Conservation (phyloP, 2,797 vertebrate species). For the Spheniscus humboldti region DNA sequence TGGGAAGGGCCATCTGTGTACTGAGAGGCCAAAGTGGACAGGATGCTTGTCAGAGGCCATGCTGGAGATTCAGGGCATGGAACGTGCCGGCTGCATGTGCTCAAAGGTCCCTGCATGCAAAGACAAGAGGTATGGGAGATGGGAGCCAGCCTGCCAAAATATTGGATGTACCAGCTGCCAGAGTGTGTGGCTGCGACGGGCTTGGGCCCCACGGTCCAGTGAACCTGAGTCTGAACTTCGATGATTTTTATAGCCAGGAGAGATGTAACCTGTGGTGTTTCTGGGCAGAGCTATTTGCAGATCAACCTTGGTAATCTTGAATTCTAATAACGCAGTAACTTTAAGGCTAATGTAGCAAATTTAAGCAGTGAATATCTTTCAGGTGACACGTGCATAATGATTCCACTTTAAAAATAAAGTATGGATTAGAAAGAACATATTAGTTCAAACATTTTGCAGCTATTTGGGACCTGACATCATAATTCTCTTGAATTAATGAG, state of each 20-base stretch:
- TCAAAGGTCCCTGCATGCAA: background rate
- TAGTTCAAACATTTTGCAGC: background rate
- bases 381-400: background rate
- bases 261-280: background rate
- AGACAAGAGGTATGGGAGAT: background rate
- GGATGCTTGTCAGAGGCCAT: background rate
- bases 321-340: background rate
- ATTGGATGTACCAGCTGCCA: background rate
- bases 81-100: fast-evolving
- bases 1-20: background rate
- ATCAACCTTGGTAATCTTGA: background rate
- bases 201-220: background rate
- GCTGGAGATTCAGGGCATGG: background rate
- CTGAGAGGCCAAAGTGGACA: background rate
- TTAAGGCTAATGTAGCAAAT: background rate
- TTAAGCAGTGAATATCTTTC: background rate
- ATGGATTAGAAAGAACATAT: background rate
- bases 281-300: background rate
- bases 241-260: background rate
- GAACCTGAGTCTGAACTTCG: background rate
- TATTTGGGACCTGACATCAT: background rate
- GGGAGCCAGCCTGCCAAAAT: background rate
- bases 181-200: background rate
- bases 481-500: slow-evolving; percentile 21
- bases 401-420: slow-evolving; percentile 8